Evolutionary conservation across 2,888 invertebrate genomes (phyloP).

Genomic region (Fabriciana adippe): DNA sequence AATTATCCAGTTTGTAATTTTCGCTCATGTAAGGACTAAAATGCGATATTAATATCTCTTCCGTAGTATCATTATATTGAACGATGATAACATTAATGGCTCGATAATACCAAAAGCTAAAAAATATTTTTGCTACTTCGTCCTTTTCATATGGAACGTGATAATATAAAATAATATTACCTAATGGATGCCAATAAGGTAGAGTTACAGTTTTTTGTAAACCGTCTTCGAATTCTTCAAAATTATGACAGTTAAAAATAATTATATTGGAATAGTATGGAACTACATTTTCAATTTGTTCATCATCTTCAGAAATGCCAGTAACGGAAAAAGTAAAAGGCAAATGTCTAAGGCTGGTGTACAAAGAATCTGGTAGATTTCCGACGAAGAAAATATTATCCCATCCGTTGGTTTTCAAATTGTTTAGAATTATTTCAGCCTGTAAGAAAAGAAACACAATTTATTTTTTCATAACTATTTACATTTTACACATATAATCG

Average conservation of each 20-base stretch:
- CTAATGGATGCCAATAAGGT: constrained; percentile 63
- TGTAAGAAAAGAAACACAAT: constrained; percentile 44
- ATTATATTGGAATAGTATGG: constrained; percentile 57
- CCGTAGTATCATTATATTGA: constrained; percentile 50
- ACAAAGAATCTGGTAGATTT: constrained; percentile 55
- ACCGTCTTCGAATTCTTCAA: constrained; percentile 56
- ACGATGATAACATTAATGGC: constrained; percentile 57
- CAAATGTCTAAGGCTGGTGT: constrained; percentile 47
- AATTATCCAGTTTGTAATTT: constrained; percentile 47
- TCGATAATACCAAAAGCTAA: constrained; percentile 62
- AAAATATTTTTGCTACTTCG: constrained; percentile 58
- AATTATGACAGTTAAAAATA: constrained; percentile 52
- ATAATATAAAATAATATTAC: constrained; percentile 59
- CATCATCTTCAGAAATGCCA: constrained; percentile 49
- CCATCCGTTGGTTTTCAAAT: constrained; percentile 63
- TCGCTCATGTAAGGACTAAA: constrained; percentile 59
- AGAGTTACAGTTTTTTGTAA: constrained; percentile 49
- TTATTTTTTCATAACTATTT: background rate
- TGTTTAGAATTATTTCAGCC: constrained; percentile 53
- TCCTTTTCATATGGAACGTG: constrained; percentile 45
- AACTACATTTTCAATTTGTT: constrained; percentile 53
- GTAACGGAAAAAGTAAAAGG: constrained; percentile 51
- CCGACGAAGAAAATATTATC: constrained; percentile 59
- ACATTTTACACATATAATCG: too few relatives aligned
- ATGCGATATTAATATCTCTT: constrained; percentile 48